Evolutionary conservation across 1,140 invertebrate genomes (phyloP).

Genomic region (Macrotrachela quadricornifera): DNA sequence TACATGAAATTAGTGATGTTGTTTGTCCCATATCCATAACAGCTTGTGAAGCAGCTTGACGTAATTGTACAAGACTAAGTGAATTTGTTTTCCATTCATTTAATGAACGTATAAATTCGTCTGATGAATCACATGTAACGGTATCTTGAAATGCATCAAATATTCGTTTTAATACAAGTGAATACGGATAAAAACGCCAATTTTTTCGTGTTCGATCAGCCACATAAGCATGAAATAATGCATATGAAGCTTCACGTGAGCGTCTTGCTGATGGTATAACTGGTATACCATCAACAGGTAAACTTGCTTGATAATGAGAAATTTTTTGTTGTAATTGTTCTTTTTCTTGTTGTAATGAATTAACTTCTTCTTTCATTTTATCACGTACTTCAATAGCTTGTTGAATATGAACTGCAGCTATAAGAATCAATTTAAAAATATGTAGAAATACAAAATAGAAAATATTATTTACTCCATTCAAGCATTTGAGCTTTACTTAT

Average conservation of each 20-base stretch:
- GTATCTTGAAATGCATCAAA: constrained; percentile 67
- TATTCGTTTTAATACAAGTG: constrained; percentile 61
- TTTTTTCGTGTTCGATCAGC: constrained; percentile 58
- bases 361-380: constrained; percentile 69
- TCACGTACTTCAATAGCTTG: constrained; percentile 42
- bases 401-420: neutral
- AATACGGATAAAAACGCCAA: constrained; percentile 77
- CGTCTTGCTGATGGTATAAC: constrained; percentile 43
- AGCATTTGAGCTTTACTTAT: constrained; percentile 79
- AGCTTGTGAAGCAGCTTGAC: too few relatives aligned
- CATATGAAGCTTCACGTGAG: constrained; percentile 30
- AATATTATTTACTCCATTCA: constrained; percentile 49
- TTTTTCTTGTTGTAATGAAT: constrained; percentile 54
- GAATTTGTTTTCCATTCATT: too few relatives aligned
- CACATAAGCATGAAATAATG: constrained; percentile 62
- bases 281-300: constrained; percentile 81
- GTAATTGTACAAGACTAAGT: too few relatives aligned
- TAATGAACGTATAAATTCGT: too few relatives aligned
- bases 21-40: too few relatives aligned
- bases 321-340: constrained; percentile 47
- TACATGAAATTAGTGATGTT: too few relatives aligned
- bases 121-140: constrained; percentile 35
- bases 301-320: constrained; percentile 55
- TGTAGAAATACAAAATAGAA: too few relatives aligned
- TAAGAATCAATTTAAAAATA: neutral